These are phyloP conservation scores for Bothrops jararaca DNA, from an alignment of 2,113 vertebrate genomes.

Conservation along the genomic window DNA sequence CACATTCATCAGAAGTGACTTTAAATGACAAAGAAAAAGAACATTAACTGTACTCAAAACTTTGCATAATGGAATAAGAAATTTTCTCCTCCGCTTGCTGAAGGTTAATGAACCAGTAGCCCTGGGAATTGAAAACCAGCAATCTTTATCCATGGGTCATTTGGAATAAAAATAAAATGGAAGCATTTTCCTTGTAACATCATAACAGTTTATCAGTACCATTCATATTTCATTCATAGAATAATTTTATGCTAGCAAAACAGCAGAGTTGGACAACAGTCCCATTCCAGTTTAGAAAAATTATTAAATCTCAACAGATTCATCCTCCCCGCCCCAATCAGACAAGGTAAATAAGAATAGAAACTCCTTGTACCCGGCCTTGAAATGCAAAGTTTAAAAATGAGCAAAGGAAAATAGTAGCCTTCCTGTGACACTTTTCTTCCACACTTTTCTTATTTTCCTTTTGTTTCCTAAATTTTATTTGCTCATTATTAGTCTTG, in stretches of 20 bases:
- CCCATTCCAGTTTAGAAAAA: slow-evolving; percentile 12
- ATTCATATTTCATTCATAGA: neutral
- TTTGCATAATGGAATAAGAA: neutral
- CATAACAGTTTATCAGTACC: neutral
- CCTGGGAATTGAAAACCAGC: neutral
- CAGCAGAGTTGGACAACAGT: neutral
- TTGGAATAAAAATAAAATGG: neutral
- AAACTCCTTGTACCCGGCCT: neutral
- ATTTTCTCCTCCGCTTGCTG: neutral
- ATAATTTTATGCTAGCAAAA: slow-evolving; percentile 4
- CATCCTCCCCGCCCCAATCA: neutral
- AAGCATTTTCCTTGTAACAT: neutral
- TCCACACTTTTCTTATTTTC: neutral
- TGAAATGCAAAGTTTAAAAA: neutral
- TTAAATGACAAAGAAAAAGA: neutral
- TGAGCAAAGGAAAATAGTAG: neutral
- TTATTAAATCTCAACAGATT: neutral
- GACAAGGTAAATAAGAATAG: neutral
- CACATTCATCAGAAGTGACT: neutral
- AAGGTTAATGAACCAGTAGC: neutral
- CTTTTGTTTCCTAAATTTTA: neutral
- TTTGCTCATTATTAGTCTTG: neutral
- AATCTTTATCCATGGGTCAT: slow-evolving; percentile 1
- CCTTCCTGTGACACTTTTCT: neutral
- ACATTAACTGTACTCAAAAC: neutral